These are phyloP conservation scores for Pararge aegeria DNA, from an alignment of 1,140 invertebrate species.

Conservation along the genomic window DNA sequence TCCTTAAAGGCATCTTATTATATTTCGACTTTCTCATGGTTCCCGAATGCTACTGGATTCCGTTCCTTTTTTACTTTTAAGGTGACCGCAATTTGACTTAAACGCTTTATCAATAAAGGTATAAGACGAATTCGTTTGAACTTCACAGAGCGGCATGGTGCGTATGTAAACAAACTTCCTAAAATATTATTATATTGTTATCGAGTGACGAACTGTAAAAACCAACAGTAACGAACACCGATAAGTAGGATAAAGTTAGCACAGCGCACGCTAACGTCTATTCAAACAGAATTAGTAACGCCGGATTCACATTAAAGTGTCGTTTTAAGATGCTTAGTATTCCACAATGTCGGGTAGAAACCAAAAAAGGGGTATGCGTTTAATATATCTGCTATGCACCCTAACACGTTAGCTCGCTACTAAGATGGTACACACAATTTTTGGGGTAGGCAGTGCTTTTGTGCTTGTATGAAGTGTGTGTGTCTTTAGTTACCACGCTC, in stretches of 20 bases:
- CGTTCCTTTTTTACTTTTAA: slow-evolving; percentile 51
- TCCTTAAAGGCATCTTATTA: slow-evolving; percentile 19
- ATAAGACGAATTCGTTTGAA: slow-evolving; percentile 29
- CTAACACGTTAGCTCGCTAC: too few species aligned
- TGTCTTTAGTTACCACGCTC: too few species aligned
- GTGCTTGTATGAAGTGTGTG: too few species aligned
- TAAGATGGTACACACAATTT: too few species aligned
- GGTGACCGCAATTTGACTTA: slow-evolving; percentile 63
- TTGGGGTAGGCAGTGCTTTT: too few species aligned
- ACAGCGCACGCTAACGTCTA: slow-evolving; percentile 48
- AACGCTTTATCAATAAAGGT: slow-evolving; percentile 63
- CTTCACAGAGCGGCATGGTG: slow-evolving; percentile 13
- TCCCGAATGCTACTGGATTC: slow-evolving; percentile 71
- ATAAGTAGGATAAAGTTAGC: slow-evolving; percentile 67
- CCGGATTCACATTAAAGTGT: not conserved
- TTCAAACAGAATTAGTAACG: slow-evolving; percentile 54
- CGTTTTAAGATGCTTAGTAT: too few species aligned
- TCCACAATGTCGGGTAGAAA: too few species aligned
- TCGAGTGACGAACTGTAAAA: slow-evolving; percentile 52
- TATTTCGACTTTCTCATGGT: slow-evolving; percentile 64
- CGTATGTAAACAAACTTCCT: slow-evolving; percentile 8
- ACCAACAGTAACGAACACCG: slow-evolving; percentile 45
- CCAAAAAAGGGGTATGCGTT: too few species aligned
- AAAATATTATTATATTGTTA: slow-evolving; percentile 53
- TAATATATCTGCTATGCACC: too few species aligned